phyloP scores from a whole-genome alignment of 2,888 invertebrate species.

The Smittia sp. region DNA sequence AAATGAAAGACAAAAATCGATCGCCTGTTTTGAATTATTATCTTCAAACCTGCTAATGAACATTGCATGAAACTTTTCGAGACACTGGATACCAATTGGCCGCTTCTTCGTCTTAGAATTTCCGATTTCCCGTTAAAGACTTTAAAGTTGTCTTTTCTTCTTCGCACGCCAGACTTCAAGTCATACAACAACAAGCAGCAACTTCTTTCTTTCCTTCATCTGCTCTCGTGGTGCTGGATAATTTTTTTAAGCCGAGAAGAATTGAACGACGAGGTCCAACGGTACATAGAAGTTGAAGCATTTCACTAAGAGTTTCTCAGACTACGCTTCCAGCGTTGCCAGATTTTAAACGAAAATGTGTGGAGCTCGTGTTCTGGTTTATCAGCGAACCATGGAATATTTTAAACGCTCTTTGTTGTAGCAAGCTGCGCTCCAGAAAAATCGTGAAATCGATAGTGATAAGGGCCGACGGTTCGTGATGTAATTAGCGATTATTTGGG shows the following conservation, averaged over 20 bases:
- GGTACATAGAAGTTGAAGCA: not conserved
- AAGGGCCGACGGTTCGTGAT: not conserved
- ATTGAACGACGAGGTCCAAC: not conserved
- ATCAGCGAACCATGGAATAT: constrained; percentile 13
- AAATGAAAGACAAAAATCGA: not conserved
- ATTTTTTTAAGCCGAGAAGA: too few species aligned
- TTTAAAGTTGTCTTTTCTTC: too few species aligned
- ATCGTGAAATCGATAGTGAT: constrained; percentile 22
- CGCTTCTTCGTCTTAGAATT: too few species aligned
- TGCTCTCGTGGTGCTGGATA: not conserved
- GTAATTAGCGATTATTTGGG: not conserved
- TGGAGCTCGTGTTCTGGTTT: constrained; percentile 1
- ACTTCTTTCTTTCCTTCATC: constrained; percentile 9
- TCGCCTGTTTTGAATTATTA: not conserved
- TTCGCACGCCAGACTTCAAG: too few species aligned
- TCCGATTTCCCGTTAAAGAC: too few species aligned
- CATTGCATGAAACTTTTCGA: too few species aligned
- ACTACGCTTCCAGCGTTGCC: constrained; percentile 17
- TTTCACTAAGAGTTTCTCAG: constrained; percentile 15
- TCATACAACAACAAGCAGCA: too few species aligned
- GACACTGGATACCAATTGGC: too few species aligned
- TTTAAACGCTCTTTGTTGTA: constrained; percentile 8
- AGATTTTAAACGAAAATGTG: constrained; percentile 10
- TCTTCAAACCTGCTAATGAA: not conserved
- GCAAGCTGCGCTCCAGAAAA: not conserved